Percentiles rank a stretch among this genome's conserved stretches.
Evolutionary conservation across 2,113 vertebrate genomes (phyloP).

Genomic region (Ivindomyrus marchei): DNA sequence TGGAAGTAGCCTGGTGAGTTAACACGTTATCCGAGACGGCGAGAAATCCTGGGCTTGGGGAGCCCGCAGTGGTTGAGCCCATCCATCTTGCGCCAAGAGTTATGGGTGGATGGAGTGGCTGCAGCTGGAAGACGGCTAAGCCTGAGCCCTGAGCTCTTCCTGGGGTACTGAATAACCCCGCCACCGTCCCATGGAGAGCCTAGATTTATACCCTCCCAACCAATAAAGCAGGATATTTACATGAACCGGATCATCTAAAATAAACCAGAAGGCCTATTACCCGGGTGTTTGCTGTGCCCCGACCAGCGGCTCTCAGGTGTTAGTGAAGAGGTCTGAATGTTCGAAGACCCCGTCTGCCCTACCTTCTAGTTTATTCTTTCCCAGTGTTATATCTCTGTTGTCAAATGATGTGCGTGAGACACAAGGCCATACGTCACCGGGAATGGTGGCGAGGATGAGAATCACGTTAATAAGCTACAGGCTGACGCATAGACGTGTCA

Average conservation of each 20-base stretch:
- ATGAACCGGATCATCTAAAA: slow-evolving; percentile 36
- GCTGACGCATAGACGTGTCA: slow-evolving; percentile 55
- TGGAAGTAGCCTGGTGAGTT: background rate
- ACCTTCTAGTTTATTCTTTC: slow-evolving; percentile 41
- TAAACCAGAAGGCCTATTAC: slow-evolving; percentile 30
- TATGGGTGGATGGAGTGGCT: slow-evolving; percentile 6
- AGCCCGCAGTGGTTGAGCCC: background rate
- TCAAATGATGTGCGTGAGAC: slow-evolving; percentile 57
- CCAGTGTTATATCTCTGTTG: slow-evolving; percentile 29
- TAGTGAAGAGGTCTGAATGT: slow-evolving; percentile 38
- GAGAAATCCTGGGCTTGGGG: background rate
- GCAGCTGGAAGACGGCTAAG: slow-evolving; percentile 16
- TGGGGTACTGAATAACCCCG: background rate
- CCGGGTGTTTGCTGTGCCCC: slow-evolving; percentile 18
- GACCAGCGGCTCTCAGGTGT: slow-evolving; percentile 38
- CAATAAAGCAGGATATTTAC: slow-evolving; percentile 45
- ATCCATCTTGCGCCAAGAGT: background rate
- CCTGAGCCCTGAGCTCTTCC: background rate
- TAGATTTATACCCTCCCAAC: slow-evolving; percentile 22
- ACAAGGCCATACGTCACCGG: slow-evolving; percentile 37
- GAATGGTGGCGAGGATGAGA: background rate
- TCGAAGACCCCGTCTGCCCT: slow-evolving; percentile 26
- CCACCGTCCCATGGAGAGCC: background rate
- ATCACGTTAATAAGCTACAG: slow-evolving; percentile 36
- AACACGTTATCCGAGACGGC: slow-evolving; percentile 14